Percentiles rank a stretch among this genome's conserved stretches.
Evolutionary conservation across 2,888 invertebrate species (phyloP).

Genomic region (Hypolimnas misippus): DNA sequence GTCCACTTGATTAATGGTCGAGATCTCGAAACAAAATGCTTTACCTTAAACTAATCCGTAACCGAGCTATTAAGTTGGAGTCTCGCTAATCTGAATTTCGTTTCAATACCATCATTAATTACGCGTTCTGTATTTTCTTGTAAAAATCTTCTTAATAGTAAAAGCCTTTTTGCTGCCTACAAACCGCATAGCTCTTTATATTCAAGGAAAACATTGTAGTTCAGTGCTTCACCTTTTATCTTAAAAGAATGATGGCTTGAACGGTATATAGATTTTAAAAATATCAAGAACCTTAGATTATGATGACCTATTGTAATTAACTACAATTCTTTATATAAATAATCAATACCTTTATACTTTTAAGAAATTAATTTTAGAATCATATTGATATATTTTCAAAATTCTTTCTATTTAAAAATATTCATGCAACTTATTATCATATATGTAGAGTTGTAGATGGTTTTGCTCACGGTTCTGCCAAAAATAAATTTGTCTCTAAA

Average conservation of each 20-base stretch:
- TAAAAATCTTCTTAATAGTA: neutral
- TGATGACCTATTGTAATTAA: neutral
- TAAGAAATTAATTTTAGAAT: no score
- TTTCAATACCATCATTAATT: conserved; percentile 3
- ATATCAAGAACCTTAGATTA: neutral
- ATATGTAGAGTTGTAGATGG: no score
- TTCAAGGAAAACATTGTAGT: neutral
- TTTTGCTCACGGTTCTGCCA: no score
- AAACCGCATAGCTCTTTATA: neutral
- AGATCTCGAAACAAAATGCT: conserved; percentile 61
- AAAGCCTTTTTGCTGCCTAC: neutral
- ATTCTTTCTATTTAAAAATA: no score
- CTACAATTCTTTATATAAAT: neutral
- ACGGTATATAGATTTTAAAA: neutral
- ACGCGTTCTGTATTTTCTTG: neutral
- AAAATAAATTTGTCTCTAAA: no score
- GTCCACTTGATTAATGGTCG: conserved; percentile 67
- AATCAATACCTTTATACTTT: neutral
- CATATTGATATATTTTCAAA: no score
- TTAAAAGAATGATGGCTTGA: neutral
- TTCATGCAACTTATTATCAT: no score
- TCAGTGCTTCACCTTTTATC: neutral
- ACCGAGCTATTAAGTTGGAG: conserved; percentile 36
- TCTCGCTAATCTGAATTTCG: conserved; percentile 29
- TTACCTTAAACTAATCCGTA: conserved; percentile 37